Percentiles rank a stretch among this genome's conserved stretches.
phyloP scores from a whole-genome alignment of 2,797 vertebrate species.

The Phoeniculus purpureus region DNA sequence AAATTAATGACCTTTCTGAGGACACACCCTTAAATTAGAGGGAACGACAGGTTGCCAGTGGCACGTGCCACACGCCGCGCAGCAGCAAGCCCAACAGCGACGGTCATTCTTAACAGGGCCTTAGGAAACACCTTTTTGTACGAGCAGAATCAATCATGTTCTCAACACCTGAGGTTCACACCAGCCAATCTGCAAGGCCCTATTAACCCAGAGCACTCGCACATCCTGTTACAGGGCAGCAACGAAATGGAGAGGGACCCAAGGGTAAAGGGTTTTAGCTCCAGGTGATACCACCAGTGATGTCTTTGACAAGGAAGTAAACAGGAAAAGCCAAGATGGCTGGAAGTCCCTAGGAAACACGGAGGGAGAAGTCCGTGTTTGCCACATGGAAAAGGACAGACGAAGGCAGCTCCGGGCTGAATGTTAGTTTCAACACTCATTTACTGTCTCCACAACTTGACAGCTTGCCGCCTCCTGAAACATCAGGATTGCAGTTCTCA shows the following conservation, averaged over 20 bases:
- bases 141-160: conserved; percentile 67
- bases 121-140: conserved; percentile 63
- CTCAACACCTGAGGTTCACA: conserved; percentile 69
- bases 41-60: conserved; percentile 65
- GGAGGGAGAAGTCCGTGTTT: conserved; percentile 71
- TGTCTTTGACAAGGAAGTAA: conserved; percentile 36
- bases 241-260: conserved; percentile 50
- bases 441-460: neutral
- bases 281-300: conserved; percentile 4
- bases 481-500: neutral
- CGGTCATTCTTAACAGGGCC: conserved; percentile 52
- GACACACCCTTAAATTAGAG: conserved; percentile 57
- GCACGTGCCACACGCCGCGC: conserved; percentile 57
- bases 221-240: conserved; percentile 53
- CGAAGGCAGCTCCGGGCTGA: conserved; percentile 65
- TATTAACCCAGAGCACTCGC: conserved; percentile 63
- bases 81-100: conserved; percentile 49
- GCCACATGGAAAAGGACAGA: conserved; percentile 69
- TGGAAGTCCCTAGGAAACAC: conserved; percentile 34
- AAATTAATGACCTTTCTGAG: conserved; percentile 58
- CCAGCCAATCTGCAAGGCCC: conserved; percentile 48
- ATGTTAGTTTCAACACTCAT: conserved; percentile 74
- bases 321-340: conserved; percentile 73
- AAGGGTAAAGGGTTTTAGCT: conserved; percentile 33
- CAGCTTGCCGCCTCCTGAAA: neutral